A percentile compares a stretch with the other conserved stretches of the same genome.
Evolutionary conservation across 1,140 invertebrate genomes (phyloP).

Genomic region (Zaprionus taronus): DNA sequence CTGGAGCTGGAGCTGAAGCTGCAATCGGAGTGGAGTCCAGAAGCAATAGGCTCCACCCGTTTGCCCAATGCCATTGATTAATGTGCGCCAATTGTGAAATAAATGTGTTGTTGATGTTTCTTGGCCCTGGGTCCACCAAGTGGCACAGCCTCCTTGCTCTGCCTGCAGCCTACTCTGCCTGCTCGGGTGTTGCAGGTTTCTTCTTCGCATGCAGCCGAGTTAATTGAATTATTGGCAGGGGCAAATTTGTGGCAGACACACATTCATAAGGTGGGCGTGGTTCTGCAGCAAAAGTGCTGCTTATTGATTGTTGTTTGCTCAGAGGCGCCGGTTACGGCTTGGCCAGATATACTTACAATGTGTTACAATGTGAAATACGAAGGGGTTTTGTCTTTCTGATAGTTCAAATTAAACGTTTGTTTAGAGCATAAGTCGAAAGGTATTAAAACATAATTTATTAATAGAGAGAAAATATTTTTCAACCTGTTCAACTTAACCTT

Average conservation of each 20-base stretch:
- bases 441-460: background rate
- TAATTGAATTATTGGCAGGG: conserved; percentile 82
- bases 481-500: no score
- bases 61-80: conserved; percentile 66
- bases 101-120: conserved; percentile 66
- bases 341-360: conserved; percentile 1
- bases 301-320: conserved; percentile 64
- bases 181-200: conserved; percentile 47
- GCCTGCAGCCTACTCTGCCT: conserved; percentile 9
- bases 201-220: conserved; percentile 23
- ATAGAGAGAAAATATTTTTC: background rate
- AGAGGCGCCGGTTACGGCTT: conserved; percentile 20
- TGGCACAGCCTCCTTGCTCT: conserved; percentile 3
- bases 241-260: conserved; percentile 72
- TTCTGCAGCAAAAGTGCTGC: conserved; percentile 17
- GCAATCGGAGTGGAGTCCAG: conserved; percentile 1
- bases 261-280: conserved; percentile 51
- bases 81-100: conserved; percentile 79
- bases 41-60: conserved; percentile 22
- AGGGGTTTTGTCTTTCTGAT: background rate
- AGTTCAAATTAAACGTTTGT: conserved; percentile 1
- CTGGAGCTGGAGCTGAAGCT: background rate
- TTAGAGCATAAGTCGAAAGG: background rate
- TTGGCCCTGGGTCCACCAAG: conserved; percentile 26
- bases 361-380: conserved; percentile 9